Base-by-base conservation (phyloP, 1,140 invertebrate species). In the Zaprionus inermis region DNA sequence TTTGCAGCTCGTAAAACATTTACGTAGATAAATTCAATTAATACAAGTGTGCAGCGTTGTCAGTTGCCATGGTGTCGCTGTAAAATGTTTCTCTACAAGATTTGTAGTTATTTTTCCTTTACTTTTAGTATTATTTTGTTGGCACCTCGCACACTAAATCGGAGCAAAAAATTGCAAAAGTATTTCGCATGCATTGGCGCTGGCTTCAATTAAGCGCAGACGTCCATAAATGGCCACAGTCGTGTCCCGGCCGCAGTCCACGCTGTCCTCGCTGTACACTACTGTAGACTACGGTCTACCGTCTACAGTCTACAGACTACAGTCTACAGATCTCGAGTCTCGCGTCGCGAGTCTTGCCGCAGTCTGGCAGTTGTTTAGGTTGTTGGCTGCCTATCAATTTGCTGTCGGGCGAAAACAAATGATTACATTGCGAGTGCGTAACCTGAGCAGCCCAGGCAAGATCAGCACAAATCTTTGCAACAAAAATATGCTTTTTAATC, bases 171-270 rank as follows among this genome's bases (percentile, higher is more conserved):
- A 79, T 76, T 77, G 79, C 72, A 79, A 86, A 86, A 86, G 83
- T 88, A 70, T 85, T 82, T 86, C 82, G 72, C 79, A 86, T 88
- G 76, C 82, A 79, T 81, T 78, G 71, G 76, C 69, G 54, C 76
- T 79, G 69, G 79, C 79, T 76, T 86, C 82, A 86, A 86, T 86
- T 86, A 86, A 86, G 82, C 82, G 76, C 82, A 82, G 83, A 88
- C 84, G 71, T 86, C 82, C 79, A 88, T 86, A 86, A 86, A 86
- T 86, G 82, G 82, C 71, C 51, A 81, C 52, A 65, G 44, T 57
- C 61, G 54, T 72, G 57, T 61, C 54, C 54, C 36, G 68, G 51
- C 71, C 14, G 6, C 46, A 57, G 55, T 52, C 68, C 24, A 14
- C 24, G 10, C 36, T 24, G 34, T 71, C 68, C 20, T 20, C 34